Evolutionary conservation across 2,797 vertebrate genomes (phyloP).

Genomic region (Sparidentex hasta): DNA sequence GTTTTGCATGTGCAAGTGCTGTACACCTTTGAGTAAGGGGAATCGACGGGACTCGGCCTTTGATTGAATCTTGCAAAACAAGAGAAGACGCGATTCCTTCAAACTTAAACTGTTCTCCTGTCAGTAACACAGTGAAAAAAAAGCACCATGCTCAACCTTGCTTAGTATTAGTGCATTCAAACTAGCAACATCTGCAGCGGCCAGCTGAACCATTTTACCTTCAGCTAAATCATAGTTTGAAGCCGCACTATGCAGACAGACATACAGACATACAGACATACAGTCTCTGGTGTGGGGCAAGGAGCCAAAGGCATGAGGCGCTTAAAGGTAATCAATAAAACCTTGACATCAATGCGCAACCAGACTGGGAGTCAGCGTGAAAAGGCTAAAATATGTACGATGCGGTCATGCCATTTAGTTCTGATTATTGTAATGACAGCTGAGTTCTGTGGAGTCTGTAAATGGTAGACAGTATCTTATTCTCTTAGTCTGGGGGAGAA

Average conservation of each 20-base stretch:
- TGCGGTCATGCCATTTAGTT: not conserved
- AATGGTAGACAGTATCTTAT: not conserved
- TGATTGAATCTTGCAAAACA: not conserved
- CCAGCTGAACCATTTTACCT: not conserved
- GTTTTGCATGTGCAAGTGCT: not conserved
- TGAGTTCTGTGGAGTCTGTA: not conserved
- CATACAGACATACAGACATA: not conserved
- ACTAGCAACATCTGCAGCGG: not conserved
- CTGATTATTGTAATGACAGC: not conserved
- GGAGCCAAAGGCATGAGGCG: not conserved
- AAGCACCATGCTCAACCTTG: not conserved
- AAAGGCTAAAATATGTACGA: not conserved
- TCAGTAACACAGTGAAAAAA: not conserved
- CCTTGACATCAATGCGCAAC: slow-evolving; percentile 13
- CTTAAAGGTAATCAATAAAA: slow-evolving; percentile 31
- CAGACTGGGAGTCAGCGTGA: not conserved
- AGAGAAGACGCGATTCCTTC: not conserved
- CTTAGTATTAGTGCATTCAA: not conserved
- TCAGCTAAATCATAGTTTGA: not conserved
- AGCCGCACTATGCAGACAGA: not conserved
- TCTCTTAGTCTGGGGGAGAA: not conserved
- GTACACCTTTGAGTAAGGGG: too few species aligned
- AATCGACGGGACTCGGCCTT: not conserved
- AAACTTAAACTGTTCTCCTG: not conserved
- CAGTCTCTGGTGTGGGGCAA: not conserved